Conservation (phyloP, 2,888 invertebrate species). For the Panzeria rudis region DNA sequence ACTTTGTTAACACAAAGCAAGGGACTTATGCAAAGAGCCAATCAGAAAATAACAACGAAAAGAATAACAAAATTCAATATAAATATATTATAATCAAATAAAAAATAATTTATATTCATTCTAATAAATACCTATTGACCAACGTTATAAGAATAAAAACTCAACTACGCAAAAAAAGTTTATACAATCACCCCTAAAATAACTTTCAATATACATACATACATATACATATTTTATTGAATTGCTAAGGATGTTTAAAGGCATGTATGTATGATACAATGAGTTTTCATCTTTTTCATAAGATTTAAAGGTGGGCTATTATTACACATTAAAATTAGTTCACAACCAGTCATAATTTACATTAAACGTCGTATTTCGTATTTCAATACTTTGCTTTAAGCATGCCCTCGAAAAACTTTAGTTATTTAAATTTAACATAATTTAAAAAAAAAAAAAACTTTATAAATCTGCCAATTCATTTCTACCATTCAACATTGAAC, state of each 20-base stretch:
- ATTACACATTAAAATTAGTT: neutral
- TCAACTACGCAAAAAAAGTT: conserved; percentile 14
- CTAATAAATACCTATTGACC: neutral
- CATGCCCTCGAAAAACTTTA: neutral
- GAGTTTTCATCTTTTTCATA: neutral
- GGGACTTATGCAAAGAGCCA: conserved; percentile 4
- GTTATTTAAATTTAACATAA: neutral
- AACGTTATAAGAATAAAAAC: neutral
- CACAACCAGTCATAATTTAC: neutral
- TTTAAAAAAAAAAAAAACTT: too few species aligned
- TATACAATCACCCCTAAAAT: neutral
- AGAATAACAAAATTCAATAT: conserved; percentile 2
- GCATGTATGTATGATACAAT: neutral
- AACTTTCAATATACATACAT: neutral
- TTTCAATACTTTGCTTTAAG: conserved; percentile 6
- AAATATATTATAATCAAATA: conserved; percentile 18
- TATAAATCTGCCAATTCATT: too few species aligned
- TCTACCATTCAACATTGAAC: neutral
- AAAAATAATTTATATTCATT: conserved; percentile 39
- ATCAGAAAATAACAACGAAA: neutral
- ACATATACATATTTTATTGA: neutral
- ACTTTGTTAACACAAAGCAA: conserved; percentile 4
- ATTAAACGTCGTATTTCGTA: neutral
- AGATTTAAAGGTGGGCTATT: neutral
- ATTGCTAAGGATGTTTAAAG: neutral